Percentiles rank a stretch among this genome's conserved stretches.
Conservation (phyloP, 1,140 invertebrate species). For the Psilanteris sp. region DNA sequence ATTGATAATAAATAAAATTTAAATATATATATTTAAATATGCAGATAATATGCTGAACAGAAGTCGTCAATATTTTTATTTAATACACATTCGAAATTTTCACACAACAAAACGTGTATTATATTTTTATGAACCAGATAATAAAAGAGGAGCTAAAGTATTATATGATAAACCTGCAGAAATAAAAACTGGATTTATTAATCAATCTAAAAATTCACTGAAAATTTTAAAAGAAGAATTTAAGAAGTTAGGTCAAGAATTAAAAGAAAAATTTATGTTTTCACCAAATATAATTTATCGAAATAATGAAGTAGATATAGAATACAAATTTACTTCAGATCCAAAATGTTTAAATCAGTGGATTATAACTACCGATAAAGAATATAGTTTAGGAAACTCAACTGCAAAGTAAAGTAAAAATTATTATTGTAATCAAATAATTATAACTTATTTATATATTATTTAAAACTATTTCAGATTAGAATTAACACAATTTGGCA, state of each 20-base stretch:
- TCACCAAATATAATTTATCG: conserved; percentile 49
- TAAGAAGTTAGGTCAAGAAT: conserved; percentile 84
- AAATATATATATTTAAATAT: neutral
- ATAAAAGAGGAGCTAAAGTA: neutral
- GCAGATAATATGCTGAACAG: conserved; percentile 20
- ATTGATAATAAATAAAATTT: neutral
- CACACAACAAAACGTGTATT: conserved; percentile 28
- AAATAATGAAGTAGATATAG: conserved; percentile 84
- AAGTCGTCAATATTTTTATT: neutral
- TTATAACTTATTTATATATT: neutral
- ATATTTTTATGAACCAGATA: conserved; percentile 2
- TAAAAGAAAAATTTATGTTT: conserved; percentile 80
- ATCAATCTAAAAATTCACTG: conserved; percentile 81
- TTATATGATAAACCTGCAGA: neutral
- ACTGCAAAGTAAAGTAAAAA: conserved; percentile 80
- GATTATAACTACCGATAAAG: conserved; percentile 87
- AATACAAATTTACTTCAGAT: conserved; percentile 85
- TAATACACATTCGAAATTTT: conserved; percentile 14
- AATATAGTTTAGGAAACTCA: conserved; percentile 90
- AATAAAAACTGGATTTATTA: neutral
- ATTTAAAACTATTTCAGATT: conserved; percentile 72
- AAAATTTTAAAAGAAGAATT: conserved; percentile 85
- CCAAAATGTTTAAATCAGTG: conserved; percentile 85
- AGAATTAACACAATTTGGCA: conserved; percentile 83
- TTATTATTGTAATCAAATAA: too few relatives aligned